Evolutionary conservation across 2,888 invertebrate genomes (phyloP).

Genomic region (Lucinisca nassula): DNA sequence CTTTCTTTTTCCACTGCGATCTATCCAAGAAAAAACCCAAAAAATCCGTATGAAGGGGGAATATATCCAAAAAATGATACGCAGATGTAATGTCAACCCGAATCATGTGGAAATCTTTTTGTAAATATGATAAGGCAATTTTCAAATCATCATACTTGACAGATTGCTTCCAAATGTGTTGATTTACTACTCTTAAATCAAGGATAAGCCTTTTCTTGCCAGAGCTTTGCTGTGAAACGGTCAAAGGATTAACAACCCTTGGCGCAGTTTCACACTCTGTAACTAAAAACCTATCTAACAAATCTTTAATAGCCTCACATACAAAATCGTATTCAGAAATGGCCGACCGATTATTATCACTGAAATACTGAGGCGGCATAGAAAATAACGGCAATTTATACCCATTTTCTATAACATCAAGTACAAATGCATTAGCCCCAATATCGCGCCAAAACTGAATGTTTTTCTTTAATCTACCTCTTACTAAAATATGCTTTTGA

Average conservation of each 20-base stretch:
- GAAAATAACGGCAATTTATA: background rate
- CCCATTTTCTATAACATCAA: conserved; percentile 11
- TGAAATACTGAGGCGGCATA: background rate
- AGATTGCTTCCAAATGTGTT: conserved; percentile 3
- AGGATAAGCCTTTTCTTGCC: conserved; percentile 25
- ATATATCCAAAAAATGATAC: conserved; percentile 14
- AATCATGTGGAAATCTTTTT: background rate
- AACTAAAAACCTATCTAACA: background rate
- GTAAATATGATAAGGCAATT: background rate
- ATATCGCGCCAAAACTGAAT: conserved; percentile 17
- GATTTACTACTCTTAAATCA: conserved; percentile 7
- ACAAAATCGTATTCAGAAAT: background rate
- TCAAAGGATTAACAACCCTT: background rate
- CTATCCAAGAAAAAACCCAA: background rate
- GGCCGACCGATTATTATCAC: background rate
- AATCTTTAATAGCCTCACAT: conserved; percentile 1
- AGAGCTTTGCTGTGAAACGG: conserved; percentile 14
- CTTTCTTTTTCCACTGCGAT: background rate
- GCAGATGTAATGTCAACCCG: conserved; percentile 16
- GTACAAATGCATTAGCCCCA: conserved; percentile 4
- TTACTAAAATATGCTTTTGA: too few species aligned
- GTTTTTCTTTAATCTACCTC: too few species aligned
- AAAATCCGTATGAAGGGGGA: background rate
- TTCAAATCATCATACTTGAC: background rate
- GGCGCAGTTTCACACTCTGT: background rate